phyloP scores from a whole-genome alignment of 2,113 vertebrate species.

The Myotis davidii region DNA sequence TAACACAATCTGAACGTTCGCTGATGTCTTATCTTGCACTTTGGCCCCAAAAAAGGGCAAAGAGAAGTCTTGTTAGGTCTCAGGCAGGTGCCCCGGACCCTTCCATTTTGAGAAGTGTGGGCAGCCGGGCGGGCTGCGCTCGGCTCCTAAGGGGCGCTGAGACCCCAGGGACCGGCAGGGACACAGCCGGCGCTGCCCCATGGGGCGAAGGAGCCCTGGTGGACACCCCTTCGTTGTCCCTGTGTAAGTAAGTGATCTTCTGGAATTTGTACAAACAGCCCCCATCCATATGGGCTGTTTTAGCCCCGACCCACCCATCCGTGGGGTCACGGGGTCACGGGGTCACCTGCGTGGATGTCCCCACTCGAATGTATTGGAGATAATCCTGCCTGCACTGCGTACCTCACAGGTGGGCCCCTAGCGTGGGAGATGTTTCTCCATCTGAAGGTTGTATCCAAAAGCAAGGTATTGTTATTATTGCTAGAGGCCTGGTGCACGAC shows the following conservation, averaged over 20 bases:
- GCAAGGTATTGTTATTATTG: too few relatives aligned
- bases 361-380: too few relatives aligned
- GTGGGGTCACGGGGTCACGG: background rate
- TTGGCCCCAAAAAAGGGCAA: background rate
- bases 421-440: too few relatives aligned
- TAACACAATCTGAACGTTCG: background rate
- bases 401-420: too few relatives aligned
- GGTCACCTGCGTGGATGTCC: too few relatives aligned
- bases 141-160: background rate
- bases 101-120: background rate
- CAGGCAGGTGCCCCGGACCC: fast-evolving
- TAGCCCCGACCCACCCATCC: background rate
- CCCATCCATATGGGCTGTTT: background rate
- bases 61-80: background rate
- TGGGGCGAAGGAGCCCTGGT: too few relatives aligned
- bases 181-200: background rate
- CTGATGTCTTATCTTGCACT: background rate
- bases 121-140: background rate
- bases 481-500: too few relatives aligned
- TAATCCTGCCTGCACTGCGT: too few relatives aligned
- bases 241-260: background rate
- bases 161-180: background rate
- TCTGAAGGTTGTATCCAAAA: too few relatives aligned
- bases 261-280: background rate
- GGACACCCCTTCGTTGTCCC: background rate